A percentile compares a stretch with the other conserved stretches of the same genome.
These are phyloP conservation scores for Lanistes nyassanus DNA, from an alignment of 1,140 invertebrate genomes.

Conservation along the genomic window DNA sequence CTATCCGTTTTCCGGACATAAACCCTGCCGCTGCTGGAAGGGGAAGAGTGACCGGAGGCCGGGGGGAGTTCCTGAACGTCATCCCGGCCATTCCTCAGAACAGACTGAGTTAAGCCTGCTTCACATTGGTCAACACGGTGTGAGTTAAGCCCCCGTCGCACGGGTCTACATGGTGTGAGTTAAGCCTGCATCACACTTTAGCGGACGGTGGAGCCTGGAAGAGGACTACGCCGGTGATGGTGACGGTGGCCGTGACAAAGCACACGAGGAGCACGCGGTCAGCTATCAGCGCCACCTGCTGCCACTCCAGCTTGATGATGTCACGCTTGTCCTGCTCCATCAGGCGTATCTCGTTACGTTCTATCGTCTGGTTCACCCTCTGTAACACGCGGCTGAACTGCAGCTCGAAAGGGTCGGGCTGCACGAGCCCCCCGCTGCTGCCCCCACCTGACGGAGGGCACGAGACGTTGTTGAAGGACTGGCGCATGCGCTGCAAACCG, in stretches of 20 bases:
- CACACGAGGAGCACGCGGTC: slow-evolving; percentile 75
- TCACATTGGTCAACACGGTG: background rate
- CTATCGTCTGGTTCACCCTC: slow-evolving; percentile 78
- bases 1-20: background rate
- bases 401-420: slow-evolving; percentile 63
- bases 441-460: background rate
- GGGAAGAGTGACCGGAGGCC: too few species aligned
- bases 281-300: slow-evolving; percentile 79
- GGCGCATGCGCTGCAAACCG: slow-evolving; percentile 6
- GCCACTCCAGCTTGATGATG: slow-evolving; percentile 79
- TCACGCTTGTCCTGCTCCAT: slow-evolving; percentile 77
- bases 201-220: slow-evolving; percentile 30
- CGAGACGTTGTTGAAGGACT: background rate
- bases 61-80: slow-evolving; percentile 5
- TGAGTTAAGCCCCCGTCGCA: background rate
- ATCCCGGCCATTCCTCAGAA: background rate
- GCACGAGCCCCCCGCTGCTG: background rate
- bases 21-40: background rate
- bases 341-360: slow-evolving; percentile 76
- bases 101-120: slow-evolving; percentile 1
- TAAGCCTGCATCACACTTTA: slow-evolving; percentile 12
- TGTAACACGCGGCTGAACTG: slow-evolving; percentile 75
- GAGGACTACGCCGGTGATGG: slow-evolving; percentile 40
- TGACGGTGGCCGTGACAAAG: slow-evolving; percentile 66
- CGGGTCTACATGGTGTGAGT: background rate